phyloP scores from a whole-genome alignment of 92 coral and sea anemone genomes.

The Virgularia gustaviana region DNA sequence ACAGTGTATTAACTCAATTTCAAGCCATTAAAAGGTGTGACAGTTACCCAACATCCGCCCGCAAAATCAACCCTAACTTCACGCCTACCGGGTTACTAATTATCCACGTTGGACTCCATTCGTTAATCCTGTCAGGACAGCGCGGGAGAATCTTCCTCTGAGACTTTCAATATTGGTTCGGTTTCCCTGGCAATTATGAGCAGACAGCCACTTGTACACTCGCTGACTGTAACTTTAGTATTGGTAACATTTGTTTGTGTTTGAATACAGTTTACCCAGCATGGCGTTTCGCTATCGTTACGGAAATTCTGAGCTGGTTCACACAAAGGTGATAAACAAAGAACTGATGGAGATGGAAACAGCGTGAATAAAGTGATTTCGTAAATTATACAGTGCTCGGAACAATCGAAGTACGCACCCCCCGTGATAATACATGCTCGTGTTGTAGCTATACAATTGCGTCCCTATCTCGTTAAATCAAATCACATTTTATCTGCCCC shows the following conservation, averaged over 20 bases:
- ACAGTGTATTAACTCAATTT: constrained; percentile 34
- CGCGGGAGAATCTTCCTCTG: not conserved
- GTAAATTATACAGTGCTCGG: no score
- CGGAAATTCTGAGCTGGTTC: constrained; percentile 7
- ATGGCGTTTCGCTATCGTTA: constrained; percentile 23
- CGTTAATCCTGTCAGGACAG: not conserved
- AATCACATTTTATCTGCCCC: no score
- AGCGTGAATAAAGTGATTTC: not conserved
- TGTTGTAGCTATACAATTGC: no score
- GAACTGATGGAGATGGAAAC: not conserved
- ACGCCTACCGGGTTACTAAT: not conserved
- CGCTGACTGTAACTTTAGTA: constrained; percentile 25
- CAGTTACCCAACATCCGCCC: constrained; percentile 21
- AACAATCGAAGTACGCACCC: no score
- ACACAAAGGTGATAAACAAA: constrained; percentile 14
- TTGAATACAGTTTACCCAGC: constrained; percentile 8
- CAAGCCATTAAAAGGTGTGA: constrained; percentile 33
- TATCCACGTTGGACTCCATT: not conserved
- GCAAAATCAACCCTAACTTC: not conserved
- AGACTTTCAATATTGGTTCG: not conserved
- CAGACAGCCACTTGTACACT: no score
- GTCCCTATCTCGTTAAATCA: no score
- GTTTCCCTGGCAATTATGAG: not conserved
- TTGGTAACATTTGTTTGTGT: not conserved
- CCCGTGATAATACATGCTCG: no score